phyloP scores from a whole-genome alignment of 1,140 invertebrate genomes.

The Conopomorpha cramerella region DNA sequence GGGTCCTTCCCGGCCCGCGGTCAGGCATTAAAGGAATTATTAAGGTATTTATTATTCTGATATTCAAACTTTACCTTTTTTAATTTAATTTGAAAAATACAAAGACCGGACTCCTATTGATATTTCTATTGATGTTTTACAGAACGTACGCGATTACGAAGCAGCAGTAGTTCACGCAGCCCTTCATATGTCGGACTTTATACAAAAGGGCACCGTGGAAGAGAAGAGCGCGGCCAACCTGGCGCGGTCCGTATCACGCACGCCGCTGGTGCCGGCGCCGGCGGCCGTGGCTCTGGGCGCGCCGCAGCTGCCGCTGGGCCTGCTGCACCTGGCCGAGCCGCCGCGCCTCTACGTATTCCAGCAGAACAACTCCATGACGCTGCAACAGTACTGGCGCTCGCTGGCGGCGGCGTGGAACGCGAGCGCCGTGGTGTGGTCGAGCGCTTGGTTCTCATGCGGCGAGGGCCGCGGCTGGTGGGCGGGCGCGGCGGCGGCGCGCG shows the following conservation, averaged over 20 bases:
- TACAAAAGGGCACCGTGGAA: conserved; percentile 31
- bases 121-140: conserved; percentile 3
- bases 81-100: too few species aligned
- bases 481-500: conserved; percentile 36
- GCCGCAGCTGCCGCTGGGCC: conserved; percentile 46
- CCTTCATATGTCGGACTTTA: conserved; percentile 36
- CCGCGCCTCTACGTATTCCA: conserved; percentile 39
- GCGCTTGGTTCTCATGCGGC: conserved; percentile 43
- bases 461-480: conserved; percentile 27
- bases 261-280: conserved; percentile 28
- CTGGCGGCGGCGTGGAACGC: conserved; percentile 47
- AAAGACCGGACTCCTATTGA: too few species aligned
- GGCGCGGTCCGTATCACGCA: conserved; percentile 33
- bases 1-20: too few species aligned
- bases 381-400: conserved; percentile 46
- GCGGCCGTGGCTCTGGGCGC: conserved; percentile 48
- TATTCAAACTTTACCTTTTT: too few species aligned
- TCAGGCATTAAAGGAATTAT: too few species aligned
- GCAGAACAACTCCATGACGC: conserved; percentile 36
- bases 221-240: conserved; percentile 32
- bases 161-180: conserved; percentile 35
- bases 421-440: conserved; percentile 37
- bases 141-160: conserved; percentile 42
- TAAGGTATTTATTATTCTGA: too few species aligned
- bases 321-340: conserved; percentile 38